Evolutionary conservation across 2,797 vertebrate genomes (phyloP), one percentile per base, ranked within the genome.

Genomic region (Varecia variegata): DNA sequence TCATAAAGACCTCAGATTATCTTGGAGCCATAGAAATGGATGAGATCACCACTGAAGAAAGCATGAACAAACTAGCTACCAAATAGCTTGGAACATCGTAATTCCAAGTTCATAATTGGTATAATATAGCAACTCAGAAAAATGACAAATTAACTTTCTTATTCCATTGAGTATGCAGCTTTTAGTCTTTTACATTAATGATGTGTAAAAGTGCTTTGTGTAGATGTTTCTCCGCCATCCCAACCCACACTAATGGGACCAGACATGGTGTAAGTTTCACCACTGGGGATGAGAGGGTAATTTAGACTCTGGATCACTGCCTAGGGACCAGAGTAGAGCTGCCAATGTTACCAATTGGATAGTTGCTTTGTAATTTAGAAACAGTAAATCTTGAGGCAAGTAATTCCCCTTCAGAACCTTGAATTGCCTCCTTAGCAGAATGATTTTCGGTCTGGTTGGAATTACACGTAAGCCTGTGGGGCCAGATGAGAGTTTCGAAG

Each of bases 361-460:
- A 52, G 43, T 92, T 92, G 7, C 52, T 97, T 93, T 94, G 18
- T 74, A 65, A 97, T 95, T 95, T 94, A 95, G 20, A 81, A 77
- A 21, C 74, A 30, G 47, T 96, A 95, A 91, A 97, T 94, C 67
- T 62, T 77, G 50, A 86, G 15, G 79, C 35, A 88, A 93, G 94
- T 83, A 77, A 96, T 96, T 97, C 96, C 70, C 3, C 0, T 89
- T 89, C 60, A 95, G 60, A 96, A 95, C 3, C 58, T 35, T 77
- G 14, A 95, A 82, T 90, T 93, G 76, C 87, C 5, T 82, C 9
- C 94, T 88, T 93, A 88, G 65, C 20, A 30, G 27, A 97, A 95
- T 83, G 35, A 35, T 90, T 95, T 97, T 94, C 5, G 80, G 80
- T 86, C 30, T 95, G 15, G 35, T 2, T 87, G 40, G 47, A 97